These are phyloP conservation scores for Helicolenus hilgendorfi DNA, from an alignment of 2,797 vertebrate genomes.

Conservation along the genomic window DNA sequence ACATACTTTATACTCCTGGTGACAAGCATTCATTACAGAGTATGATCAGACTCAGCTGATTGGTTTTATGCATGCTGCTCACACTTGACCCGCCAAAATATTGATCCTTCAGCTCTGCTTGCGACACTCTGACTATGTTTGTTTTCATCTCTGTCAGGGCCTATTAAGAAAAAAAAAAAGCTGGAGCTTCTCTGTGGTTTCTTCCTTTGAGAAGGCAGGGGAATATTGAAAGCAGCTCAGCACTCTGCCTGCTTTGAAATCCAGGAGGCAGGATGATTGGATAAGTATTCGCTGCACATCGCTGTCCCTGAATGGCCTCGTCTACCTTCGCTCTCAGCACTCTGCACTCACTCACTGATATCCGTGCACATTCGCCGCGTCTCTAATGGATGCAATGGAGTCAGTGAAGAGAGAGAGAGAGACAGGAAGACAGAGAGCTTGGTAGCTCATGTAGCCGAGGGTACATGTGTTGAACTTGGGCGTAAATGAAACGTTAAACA, in stretches of 20 bases:
- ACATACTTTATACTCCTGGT: not conserved
- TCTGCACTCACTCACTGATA: constrained; percentile 53
- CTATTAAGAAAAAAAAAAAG: constrained; percentile 40
- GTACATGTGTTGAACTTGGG: constrained; percentile 35
- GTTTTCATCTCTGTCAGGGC: constrained; percentile 60
- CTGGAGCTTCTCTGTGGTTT: constrained; percentile 49
- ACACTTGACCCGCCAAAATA: constrained; percentile 31
- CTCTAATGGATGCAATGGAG: constrained; percentile 53
- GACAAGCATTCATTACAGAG: constrained; percentile 8
- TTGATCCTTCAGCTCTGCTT: constrained; percentile 44
- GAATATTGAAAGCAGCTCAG: constrained; percentile 65
- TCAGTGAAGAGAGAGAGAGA: constrained; percentile 11
- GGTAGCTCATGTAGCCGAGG: not conserved
- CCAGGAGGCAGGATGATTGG: constrained; percentile 69
- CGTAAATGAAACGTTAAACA: constrained; percentile 42
- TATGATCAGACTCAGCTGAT: constrained; percentile 1
- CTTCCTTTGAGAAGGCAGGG: constrained; percentile 33
- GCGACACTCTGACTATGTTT: constrained; percentile 37
- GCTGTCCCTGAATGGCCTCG: constrained; percentile 67
- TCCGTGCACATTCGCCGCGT: constrained; percentile 25
- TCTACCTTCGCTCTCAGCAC: constrained; percentile 69
- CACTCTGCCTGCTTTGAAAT: constrained; percentile 68
- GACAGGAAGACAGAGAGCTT: not conserved
- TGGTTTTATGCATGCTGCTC: constrained; percentile 30
- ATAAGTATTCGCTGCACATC: constrained; percentile 78